Evolutionary conservation across 2,797 vertebrate genomes (phyloP).

Genomic region (Acridotheres tristis): DNA sequence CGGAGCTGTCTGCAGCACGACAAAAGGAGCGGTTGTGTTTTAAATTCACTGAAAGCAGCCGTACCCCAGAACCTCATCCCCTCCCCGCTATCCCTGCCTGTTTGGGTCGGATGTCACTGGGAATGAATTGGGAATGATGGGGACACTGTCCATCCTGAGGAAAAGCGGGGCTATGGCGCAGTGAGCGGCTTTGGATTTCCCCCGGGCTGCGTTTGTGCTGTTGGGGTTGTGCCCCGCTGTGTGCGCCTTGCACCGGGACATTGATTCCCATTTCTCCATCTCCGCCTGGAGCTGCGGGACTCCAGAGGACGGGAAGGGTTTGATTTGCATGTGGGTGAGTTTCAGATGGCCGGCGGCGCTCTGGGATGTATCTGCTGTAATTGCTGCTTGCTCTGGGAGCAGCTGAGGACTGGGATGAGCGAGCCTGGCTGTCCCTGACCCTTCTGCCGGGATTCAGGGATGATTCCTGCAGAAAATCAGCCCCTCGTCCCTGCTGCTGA

Average conservation of each 20-base stretch:
- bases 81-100: too few relatives aligned
- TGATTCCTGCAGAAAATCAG: background rate
- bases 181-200: accelerated
- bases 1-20: background rate
- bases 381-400: background rate
- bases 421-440: background rate
- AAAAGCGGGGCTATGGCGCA: too few relatives aligned
- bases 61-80: too few relatives aligned
- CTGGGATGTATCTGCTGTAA: background rate
- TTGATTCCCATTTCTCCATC: background rate
- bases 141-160: background rate
- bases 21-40: accelerated
- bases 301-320: background rate
- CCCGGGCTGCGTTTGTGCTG: background rate
- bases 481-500: too few relatives aligned
- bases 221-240: accelerated
- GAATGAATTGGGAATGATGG: background rate
- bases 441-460: background rate
- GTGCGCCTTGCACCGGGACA: background rate
- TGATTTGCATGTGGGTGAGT: background rate
- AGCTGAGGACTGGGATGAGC: background rate
- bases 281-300: background rate
- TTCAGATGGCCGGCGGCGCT: background rate
- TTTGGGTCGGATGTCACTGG: background rate
- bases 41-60: background rate